Conservation (phyloP, 2,888 invertebrate species). For the Podabrus alpinus region DNA sequence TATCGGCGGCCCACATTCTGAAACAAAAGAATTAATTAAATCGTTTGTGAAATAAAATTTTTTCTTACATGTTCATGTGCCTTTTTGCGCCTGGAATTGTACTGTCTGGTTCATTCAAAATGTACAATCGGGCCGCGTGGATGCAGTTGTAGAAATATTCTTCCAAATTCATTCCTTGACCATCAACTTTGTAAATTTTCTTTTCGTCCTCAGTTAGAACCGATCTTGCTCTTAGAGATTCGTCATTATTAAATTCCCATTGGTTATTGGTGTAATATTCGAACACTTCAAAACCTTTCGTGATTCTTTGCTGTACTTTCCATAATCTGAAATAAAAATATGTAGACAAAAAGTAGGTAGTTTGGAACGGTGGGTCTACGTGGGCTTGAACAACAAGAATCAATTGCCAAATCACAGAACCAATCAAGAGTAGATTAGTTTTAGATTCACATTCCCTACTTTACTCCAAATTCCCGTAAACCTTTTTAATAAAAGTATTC, state of each 20-base stretch:
- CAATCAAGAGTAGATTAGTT: too few species aligned
- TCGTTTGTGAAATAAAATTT: slow-evolving; percentile 41
- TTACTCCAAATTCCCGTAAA: too few species aligned
- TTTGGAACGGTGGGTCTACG: too few species aligned
- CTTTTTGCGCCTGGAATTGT: slow-evolving; percentile 78
- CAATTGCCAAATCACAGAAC: too few species aligned
- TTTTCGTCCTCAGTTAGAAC: slow-evolving; percentile 69
- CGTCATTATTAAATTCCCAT: slow-evolving; percentile 84
- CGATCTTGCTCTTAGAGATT: slow-evolving; percentile 62
- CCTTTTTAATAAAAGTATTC: slow-evolving; percentile 53
- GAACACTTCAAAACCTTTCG: slow-evolving; percentile 85
- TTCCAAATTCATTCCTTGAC: slow-evolving; percentile 73
- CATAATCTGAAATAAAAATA: slow-evolving; percentile 65
- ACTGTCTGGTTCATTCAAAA: slow-evolving; percentile 82
- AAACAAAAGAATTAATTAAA: not conserved
- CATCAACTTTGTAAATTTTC: slow-evolving; percentile 70
- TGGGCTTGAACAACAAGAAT: too few species aligned
- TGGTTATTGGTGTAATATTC: slow-evolving; percentile 92
- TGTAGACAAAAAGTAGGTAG: too few species aligned
- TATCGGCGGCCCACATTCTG: not conserved
- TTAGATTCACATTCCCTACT: too few species aligned
- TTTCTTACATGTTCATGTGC: slow-evolving; percentile 80
- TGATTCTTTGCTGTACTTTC: slow-evolving; percentile 80
- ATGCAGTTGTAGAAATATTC: slow-evolving; percentile 85
- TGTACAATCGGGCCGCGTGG: slow-evolving; percentile 75